Base-by-base conservation (phyloP, 92 coral and sea anemone species). In the Porites cylindrica region DNA sequence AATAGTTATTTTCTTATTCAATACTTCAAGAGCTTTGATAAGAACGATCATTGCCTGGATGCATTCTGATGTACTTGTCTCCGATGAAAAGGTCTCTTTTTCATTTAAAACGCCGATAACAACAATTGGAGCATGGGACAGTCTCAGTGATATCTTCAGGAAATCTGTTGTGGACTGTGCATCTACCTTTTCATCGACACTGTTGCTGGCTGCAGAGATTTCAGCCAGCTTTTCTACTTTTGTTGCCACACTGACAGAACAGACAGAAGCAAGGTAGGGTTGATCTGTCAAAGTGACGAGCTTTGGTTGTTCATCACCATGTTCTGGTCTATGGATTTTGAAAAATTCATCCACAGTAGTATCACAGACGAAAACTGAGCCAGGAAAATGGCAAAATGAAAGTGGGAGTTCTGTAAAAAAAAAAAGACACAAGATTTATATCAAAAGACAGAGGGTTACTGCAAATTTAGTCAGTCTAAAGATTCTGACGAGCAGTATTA, bases 351-450 rank as follows among this genome's bases (percentile, higher is more conserved):
- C 87, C n/a, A 85, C 88, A 23, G 84, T 74, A 4, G 89, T 82
- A 80, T 96, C 99, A 87, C 94, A 88, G 18, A 96, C 83, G 88
- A 85, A 96, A 94, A 93, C 90, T 24, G 90, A 85, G 4, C 99
- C 98, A 56, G 99, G 99, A 23, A 85, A 85, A 72, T 96, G 99
- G 69, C 94, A 83, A 76, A 94, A 92, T 26, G 92, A 90, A 11
- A 88, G 68, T 52, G 85, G 73, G 74, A 91, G 92, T 52, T 88
- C 98, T 94, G 91, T 21, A 7, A 11, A 71, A 26, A 13, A 2
- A 78, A 8, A 7, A 12, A 68, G 59, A 12, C 9, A 12, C 0
- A 54, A 12, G 10, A 54, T 54, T 8, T 54, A 54, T 54, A 8
- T 8, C 13, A 54, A 8, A 8, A 1, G 59, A 54, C 13, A 8